Evolutionary conservation across 2,888 invertebrate species (phyloP).

Genomic region (Pristionchus fissidentatus): DNA sequence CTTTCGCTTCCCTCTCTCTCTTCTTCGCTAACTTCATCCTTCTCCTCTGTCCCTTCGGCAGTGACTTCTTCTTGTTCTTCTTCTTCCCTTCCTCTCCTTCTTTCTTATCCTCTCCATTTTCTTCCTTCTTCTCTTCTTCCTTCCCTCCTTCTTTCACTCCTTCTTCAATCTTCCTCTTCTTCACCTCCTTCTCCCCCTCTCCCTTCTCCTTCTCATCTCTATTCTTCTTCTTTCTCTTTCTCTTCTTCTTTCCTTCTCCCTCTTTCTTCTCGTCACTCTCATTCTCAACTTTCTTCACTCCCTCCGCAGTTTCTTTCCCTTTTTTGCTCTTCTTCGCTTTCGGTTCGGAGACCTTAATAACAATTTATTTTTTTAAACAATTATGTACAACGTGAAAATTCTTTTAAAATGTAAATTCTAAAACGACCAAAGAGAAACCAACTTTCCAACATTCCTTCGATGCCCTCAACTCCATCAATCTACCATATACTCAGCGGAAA

Average conservation of each 20-base stretch:
- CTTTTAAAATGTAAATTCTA: too few relatives aligned
- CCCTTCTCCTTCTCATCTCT: not conserved
- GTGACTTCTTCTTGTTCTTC: slow-evolving; percentile 7
- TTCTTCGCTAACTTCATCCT: slow-evolving; percentile 25
- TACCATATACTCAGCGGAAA: too few relatives aligned
- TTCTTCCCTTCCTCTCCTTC: not conserved
- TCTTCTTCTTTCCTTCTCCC: not conserved
- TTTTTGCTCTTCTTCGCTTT: slow-evolving; percentile 4
- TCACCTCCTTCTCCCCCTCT: not conserved
- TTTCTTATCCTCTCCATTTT: slow-evolving; percentile 43
- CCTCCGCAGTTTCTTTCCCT: slow-evolving; percentile 25
- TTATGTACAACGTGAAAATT: too few relatives aligned
- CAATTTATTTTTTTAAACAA: too few relatives aligned
- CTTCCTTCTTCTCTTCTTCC: slow-evolving; percentile 29
- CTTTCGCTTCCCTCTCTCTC: slow-evolving; percentile 28
- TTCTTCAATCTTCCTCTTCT: not conserved
- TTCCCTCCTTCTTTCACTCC: not conserved
- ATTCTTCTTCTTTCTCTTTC: not conserved
- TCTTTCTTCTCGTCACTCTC: slow-evolving; percentile 22
- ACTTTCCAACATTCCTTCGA: not conserved
- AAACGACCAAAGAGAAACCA: not conserved
- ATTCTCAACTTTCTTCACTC: not conserved
- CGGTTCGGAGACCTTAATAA: slow-evolving; percentile 28
- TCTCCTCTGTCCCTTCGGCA: slow-evolving; percentile 29
- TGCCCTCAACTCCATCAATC: not conserved